A percentile compares a stretch with the other conserved stretches of the same genome.
Conservation (phyloP, 2,113 vertebrate species). For the Hippocampus comes region DNA sequence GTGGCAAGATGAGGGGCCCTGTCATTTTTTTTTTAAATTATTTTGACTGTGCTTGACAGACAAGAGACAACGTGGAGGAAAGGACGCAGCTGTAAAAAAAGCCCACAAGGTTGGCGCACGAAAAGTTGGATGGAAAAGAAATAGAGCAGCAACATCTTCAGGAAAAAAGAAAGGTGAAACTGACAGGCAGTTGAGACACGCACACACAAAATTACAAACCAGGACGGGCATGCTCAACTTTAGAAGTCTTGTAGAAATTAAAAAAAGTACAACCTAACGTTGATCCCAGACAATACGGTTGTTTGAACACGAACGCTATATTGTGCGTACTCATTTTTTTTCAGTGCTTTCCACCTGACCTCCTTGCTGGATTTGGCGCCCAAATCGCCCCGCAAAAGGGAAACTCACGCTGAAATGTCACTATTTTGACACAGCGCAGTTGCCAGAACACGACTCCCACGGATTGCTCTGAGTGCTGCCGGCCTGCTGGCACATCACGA, state of each 20-base stretch:
- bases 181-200: constrained; percentile 55
- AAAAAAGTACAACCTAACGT: neutral
- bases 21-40: neutral
- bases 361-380: neutral
- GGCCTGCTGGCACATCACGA: neutral
- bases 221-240: constrained; percentile 63
- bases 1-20: constrained; percentile 53
- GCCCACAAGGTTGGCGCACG: constrained; percentile 26
- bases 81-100: constrained; percentile 44
- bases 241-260: too few relatives aligned
- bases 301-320: neutral
- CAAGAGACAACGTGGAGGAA: constrained; percentile 34
- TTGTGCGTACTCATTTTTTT: neutral
- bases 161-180: constrained; percentile 35
- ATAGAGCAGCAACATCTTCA: constrained; percentile 42
- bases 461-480: neutral
- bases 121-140: constrained; percentile 13
- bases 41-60: constrained; percentile 44
- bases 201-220: constrained; percentile 42
- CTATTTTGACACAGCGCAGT: constrained; percentile 2
- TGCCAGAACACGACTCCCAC: neutral
- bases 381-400: neutral
- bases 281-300: neutral
- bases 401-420: neutral
- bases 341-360: neutral